Evolutionary conservation across 2,797 vertebrate species (phyloP), one percentile per base, ranked within the genome.

Genomic region (Onychomys arenicola): DNA sequence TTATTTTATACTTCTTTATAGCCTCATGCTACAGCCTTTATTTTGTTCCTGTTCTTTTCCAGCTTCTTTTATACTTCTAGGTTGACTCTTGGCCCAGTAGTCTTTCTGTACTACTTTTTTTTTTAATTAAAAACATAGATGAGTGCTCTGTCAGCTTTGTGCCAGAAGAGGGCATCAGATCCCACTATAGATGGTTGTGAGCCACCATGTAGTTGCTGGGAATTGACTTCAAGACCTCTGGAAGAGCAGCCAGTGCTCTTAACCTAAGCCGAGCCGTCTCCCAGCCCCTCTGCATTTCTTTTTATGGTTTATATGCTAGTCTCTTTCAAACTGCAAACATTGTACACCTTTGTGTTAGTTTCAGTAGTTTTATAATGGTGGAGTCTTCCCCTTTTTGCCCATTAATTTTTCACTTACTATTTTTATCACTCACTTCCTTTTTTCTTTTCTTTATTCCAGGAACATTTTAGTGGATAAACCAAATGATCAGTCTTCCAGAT

Each of bases 401-500:
- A n/a, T 89, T 93, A 32, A 32, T 90, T 23, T 23, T 91, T 95
- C 17, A 89, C 32, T 71, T 91, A 82, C 25, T 80, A 12, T 57
- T 94, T 95, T 59, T 90, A 81, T 92, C 92, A 96, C 89, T 85
- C 91, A 25, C 6, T 93, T 6, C 29, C 29, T 84, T 83, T 96
- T 98, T 98, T 63, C 96, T 4, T 2, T 96, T 97, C 93, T 98
- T 88, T 96, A 95, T 97, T 98, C 93, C 97, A 99, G 99, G 98
- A 99, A 99, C 97, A 99, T 99, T 98, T 99, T 99, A 99, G 99
- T 99, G 98, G 99, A 99, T 98, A 99, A 99, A 98, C 99, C 99
- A 88, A 99, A 99, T 93, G 99, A 99, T 98, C 99, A 99, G 46
- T 99, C 99, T 97, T 99, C 99, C 94, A 99, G 99, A 96, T 99